phyloP scores from a whole-genome alignment of 2,113 vertebrate species.

The Odocoileus hemionus region DNA sequence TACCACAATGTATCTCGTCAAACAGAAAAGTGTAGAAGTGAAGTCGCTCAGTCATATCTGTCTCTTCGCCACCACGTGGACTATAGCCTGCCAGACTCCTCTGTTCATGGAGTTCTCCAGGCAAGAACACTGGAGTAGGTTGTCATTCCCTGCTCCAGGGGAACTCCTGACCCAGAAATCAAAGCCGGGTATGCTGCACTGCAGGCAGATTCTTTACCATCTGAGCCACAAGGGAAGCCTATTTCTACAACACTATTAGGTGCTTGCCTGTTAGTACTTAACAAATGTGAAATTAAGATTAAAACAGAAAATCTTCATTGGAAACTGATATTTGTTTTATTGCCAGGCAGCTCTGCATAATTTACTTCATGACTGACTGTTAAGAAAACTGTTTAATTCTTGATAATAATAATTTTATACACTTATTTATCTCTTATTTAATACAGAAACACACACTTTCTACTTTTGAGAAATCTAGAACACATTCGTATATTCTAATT shows the following conservation, averaged over 20 bases:
- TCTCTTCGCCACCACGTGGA: not conserved
- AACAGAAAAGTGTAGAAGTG: not conserved
- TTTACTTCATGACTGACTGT: not conserved
- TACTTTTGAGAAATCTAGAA: not conserved
- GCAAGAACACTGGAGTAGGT: not conserved
- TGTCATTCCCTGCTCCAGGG: not conserved
- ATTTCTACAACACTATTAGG: not conserved
- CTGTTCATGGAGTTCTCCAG: not conserved
- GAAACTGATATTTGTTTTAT: not conserved
- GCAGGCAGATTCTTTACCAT: not conserved
- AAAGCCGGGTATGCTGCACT: not conserved
- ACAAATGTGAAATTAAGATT: not conserved
- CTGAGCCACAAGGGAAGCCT: not conserved
- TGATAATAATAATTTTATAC: not conserved
- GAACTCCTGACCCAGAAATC: not conserved
- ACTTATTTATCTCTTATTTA: not conserved
- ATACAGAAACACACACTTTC: not conserved
- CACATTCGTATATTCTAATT: not conserved
- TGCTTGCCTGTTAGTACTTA: not conserved
- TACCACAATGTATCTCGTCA: not conserved
- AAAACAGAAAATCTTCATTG: not conserved
- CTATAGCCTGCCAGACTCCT: not conserved
- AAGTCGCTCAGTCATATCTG: not conserved
- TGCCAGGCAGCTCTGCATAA: not conserved
- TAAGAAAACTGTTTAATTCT: not conserved